phyloP scores from a whole-genome alignment of 2,888 invertebrate species.

The Halocaridina rubra region DNA sequence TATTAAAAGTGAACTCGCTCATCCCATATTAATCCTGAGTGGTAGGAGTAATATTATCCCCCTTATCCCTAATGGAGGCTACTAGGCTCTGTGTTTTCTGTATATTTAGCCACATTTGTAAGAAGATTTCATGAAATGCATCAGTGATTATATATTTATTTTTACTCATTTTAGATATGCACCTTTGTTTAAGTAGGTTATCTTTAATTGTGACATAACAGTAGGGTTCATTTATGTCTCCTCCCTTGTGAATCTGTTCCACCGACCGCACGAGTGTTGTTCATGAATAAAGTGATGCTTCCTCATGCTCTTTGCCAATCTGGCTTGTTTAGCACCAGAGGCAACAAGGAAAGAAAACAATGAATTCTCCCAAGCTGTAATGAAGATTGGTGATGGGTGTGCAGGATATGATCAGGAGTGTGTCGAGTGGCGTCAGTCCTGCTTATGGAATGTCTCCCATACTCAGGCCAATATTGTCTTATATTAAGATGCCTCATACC shows the following conservation, averaged over 20 bases:
- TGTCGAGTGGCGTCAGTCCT: conserved; percentile 48
- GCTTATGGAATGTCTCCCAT: conserved; percentile 52
- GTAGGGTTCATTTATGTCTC: conserved; percentile 55
- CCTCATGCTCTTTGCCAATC: background rate
- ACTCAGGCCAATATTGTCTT: conserved; percentile 52
- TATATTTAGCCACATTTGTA: conserved; percentile 58
- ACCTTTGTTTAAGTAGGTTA: conserved; percentile 51
- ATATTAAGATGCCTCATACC: conserved; percentile 59
- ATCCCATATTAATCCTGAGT: background rate
- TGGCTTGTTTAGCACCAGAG: background rate
- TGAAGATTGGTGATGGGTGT: background rate
- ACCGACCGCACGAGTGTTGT: conserved; percentile 45
- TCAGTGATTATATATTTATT: conserved; percentile 54
- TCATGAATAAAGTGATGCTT: conserved; percentile 22
- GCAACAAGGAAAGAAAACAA: background rate
- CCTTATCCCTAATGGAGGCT: conserved; percentile 43
- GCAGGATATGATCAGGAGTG: conserved; percentile 28
- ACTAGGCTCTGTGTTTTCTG: conserved; percentile 56
- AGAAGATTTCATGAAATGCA: conserved; percentile 43
- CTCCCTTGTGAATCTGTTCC: conserved; percentile 52
- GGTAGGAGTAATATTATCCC: background rate
- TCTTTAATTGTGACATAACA: conserved; percentile 43
- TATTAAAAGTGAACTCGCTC: background rate
- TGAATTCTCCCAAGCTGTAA: no score
- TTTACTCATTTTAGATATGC: conserved; percentile 57